Percentiles rank a stretch among this genome's conserved stretches.
Conservation (phyloP, 2,113 vertebrate genomes). For the Philantomba maxwellii region DNA sequence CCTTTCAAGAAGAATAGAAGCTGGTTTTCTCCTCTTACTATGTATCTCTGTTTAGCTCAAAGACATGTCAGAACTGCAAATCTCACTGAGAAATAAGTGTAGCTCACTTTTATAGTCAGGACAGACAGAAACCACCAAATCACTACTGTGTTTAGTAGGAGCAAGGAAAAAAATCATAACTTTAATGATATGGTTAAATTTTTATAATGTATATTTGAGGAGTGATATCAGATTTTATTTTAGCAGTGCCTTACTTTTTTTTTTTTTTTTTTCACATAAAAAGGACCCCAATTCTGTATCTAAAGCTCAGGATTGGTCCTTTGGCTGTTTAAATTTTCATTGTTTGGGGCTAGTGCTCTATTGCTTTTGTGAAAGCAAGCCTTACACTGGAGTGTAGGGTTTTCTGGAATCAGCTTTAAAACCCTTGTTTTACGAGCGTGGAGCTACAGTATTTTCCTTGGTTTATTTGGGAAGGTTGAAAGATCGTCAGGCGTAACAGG, state of each 20-base stretch:
- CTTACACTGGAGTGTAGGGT: not conserved
- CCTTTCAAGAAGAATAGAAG: not conserved
- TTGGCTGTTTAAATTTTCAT: not conserved
- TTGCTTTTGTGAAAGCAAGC: not conserved
- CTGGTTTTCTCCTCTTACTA: not conserved
- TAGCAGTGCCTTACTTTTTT: not conserved
- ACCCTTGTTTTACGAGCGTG: not conserved
- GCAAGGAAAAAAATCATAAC: not conserved
- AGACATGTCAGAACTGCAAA: not conserved
- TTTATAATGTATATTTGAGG: not conserved
- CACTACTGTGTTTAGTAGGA: not conserved
- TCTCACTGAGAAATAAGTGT: not conserved
- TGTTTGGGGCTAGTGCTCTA: not conserved
- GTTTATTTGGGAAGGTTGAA: not conserved
- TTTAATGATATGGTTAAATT: not conserved
- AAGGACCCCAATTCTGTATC: not conserved
- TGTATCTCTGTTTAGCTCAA: not conserved
- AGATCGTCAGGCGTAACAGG: not conserved
- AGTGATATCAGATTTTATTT: slow-evolving; percentile 14
- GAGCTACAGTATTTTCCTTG: not conserved
- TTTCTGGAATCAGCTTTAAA: not conserved
- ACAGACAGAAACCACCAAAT: not conserved
- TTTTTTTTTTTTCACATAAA: rapidly evolving
- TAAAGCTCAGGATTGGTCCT: not conserved
- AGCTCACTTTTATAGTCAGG: not conserved